A percentile compares a stretch with the other conserved stretches of the same genome.
Evolutionary conservation across 2,113 vertebrate species (phyloP).

Genomic region (Neofelis nebulosa): DNA sequence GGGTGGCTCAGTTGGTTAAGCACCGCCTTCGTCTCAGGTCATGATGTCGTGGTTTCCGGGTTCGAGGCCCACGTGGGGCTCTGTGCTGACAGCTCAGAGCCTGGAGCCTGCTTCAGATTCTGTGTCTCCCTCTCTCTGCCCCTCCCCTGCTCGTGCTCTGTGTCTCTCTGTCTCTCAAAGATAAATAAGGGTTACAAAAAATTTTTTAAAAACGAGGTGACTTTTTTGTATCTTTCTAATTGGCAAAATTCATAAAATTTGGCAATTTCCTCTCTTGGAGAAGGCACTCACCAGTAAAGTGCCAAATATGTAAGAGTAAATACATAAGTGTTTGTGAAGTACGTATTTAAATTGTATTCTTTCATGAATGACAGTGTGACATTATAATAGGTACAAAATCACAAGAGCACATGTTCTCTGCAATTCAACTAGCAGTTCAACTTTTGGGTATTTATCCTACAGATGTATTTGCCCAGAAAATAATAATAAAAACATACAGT

Average conservation of each 20-base stretch:
- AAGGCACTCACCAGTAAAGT: not conserved
- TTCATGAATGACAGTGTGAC: not conserved
- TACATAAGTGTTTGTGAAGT: not conserved
- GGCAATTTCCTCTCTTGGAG: not conserved
- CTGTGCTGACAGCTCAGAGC: too few relatives aligned
- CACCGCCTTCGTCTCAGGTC: too few relatives aligned
- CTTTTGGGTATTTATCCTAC: slow-evolving; percentile 7
- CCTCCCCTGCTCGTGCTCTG: too few relatives aligned
- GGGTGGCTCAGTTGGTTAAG: too few relatives aligned
- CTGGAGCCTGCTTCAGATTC: too few relatives aligned
- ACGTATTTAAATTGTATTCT: not conserved
- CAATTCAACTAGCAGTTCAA: not conserved
- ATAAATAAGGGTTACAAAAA: too few relatives aligned
- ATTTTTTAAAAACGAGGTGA: not conserved
- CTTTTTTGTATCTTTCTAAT: not conserved
- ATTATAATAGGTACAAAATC: not conserved
- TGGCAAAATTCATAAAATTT: slow-evolving; percentile 39
- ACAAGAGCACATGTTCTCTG: not conserved
- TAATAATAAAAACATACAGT: not conserved
- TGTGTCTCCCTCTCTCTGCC: too few relatives aligned
- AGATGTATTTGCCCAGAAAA: not conserved
- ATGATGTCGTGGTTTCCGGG: too few relatives aligned
- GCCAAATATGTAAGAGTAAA: not conserved
- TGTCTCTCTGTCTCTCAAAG: too few relatives aligned
- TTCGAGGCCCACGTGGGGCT: too few relatives aligned